Percentiles rank a stretch among this genome's conserved stretches.
Evolutionary conservation across 2,113 vertebrate species (phyloP).

Genomic region (Hippocampus guttulatus): DNA sequence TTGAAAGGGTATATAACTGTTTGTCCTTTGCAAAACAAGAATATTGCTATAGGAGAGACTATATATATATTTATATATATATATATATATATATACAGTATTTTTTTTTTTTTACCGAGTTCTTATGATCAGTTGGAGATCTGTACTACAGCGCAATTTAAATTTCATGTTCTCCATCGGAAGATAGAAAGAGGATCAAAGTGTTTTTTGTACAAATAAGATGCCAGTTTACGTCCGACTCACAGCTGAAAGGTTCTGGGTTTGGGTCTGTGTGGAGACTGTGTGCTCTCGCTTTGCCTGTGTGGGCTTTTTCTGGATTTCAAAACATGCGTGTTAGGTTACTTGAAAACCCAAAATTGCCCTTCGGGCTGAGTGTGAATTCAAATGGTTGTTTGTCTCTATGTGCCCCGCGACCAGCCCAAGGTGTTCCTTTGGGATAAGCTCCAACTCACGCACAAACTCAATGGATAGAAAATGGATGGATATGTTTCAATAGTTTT

Average conservation of each 20-base stretch:
- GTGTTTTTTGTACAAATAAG: neutral
- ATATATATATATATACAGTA: too few relatives aligned
- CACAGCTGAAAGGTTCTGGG: neutral
- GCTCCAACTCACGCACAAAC: neutral
- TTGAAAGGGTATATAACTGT: neutral
- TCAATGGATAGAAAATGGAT: neutral
- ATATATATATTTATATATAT: too few relatives aligned
- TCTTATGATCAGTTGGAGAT: neutral
- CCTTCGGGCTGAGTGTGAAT: too few relatives aligned
- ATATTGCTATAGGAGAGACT: neutral
- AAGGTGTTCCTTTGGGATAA: neutral
- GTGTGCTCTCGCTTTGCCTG: too few relatives aligned
- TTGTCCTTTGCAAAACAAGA: neutral
- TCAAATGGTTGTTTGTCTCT: too few relatives aligned
- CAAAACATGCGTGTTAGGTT: neutral
- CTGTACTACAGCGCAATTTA: neutral
- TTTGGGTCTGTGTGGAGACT: neutral
- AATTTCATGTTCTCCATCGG: neutral
- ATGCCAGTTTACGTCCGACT: neutral
- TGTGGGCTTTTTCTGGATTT: neutral
- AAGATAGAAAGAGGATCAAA: neutral
- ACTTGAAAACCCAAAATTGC: too few relatives aligned
- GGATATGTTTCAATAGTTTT: neutral
- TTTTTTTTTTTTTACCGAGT: neutral
- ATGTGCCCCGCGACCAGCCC: too few relatives aligned